These are phyloP conservation scores for Phrynosoma platyrhinos DNA, from an alignment of 2,113 vertebrate species.

Conservation along the genomic window DNA sequence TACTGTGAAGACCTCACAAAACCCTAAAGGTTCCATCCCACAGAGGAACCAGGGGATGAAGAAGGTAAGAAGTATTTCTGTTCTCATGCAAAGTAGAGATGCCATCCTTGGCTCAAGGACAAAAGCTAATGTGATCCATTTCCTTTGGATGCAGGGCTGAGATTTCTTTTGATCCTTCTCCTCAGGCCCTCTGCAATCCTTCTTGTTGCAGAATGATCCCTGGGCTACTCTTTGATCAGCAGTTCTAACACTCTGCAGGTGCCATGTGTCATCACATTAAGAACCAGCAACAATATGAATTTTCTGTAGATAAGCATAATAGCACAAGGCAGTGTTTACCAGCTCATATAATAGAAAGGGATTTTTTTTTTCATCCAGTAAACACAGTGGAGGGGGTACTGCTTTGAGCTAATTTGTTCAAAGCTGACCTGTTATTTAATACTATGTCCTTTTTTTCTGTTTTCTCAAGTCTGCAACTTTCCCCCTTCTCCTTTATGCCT, in stretches of 20 bases:
- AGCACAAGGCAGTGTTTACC: neutral
- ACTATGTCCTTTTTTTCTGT: slow-evolving; percentile 43
- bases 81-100: slow-evolving; percentile 53
- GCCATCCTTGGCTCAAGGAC: slow-evolving; percentile 72
- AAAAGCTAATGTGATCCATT: slow-evolving; percentile 77
- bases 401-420: slow-evolving; percentile 34
- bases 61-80: slow-evolving; percentile 36
- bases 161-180: slow-evolving; percentile 82
- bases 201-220: slow-evolving; percentile 76
- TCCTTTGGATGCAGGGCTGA: slow-evolving; percentile 73
- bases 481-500: slow-evolving; percentile 24
- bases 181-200: slow-evolving; percentile 64
- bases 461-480: slow-evolving; percentile 21
- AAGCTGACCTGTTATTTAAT: slow-evolving; percentile 46
- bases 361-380: slow-evolving; percentile 43
- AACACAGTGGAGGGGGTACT: neutral
- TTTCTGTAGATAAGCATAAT: neutral
- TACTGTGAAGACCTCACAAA: slow-evolving; percentile 30
- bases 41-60: slow-evolving; percentile 32
- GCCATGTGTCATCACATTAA: slow-evolving; percentile 77
- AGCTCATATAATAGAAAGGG: slow-evolving; percentile 6
- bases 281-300: slow-evolving; percentile 60
- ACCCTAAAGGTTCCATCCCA: neutral
- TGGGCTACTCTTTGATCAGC: slow-evolving; percentile 78
- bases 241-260: slow-evolving; percentile 76